phyloP scores from a whole-genome alignment of 2,888 invertebrate genomes.

The Nemoura dubitans region DNA sequence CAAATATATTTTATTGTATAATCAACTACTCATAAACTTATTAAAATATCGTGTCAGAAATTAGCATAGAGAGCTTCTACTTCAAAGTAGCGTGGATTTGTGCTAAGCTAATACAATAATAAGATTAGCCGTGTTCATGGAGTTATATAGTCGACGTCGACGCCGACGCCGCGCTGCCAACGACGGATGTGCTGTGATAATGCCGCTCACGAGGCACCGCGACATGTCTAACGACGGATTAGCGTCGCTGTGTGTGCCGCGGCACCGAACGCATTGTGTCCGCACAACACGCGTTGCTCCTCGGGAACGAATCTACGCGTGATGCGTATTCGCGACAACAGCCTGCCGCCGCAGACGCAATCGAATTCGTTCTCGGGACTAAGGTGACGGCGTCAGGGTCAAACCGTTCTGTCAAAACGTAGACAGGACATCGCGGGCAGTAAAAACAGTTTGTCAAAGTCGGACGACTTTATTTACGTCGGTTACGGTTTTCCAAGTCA shows the following conservation, averaged over 20 bases:
- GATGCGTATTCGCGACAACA: not conserved
- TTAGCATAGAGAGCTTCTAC: slow-evolving; percentile 16
- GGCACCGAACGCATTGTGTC: not conserved
- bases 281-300: not conserved
- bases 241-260: not conserved
- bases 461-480: too few relatives aligned
- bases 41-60: slow-evolving; percentile 9
- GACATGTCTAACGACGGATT: not conserved
- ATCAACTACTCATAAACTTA: not conserved
- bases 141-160: not conserved
- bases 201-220: not conserved
- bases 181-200: too few relatives aligned
- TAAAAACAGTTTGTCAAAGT: not conserved
- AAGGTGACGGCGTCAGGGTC: not conserved
- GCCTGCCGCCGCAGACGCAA: not conserved
- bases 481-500: too few relatives aligned
- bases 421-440: not conserved
- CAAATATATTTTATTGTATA: not conserved
- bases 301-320: not conserved
- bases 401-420: not conserved
- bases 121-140: slow-evolving; percentile 16
- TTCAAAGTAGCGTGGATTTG: slow-evolving; percentile 1
- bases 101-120: slow-evolving; percentile 39
- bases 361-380: not conserved
- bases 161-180: not conserved